These are phyloP conservation scores for Aphidius gifuensis DNA, from an alignment of 1,140 invertebrate species.

Conservation along the genomic window DNA sequence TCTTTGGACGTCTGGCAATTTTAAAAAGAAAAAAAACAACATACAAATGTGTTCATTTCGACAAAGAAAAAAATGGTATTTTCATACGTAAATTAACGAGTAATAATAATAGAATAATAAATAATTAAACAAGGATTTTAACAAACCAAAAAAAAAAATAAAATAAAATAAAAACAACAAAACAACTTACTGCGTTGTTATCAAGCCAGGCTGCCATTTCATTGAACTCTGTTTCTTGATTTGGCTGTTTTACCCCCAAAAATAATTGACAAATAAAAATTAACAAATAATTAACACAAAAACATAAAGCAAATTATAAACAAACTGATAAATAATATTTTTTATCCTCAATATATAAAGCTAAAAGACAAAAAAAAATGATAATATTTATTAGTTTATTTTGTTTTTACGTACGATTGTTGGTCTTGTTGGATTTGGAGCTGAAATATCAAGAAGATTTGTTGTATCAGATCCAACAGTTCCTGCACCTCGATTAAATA, in stretches of 20 bases:
- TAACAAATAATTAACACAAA: conserved; percentile 32
- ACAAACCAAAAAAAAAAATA: background rate
- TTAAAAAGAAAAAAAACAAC: no score
- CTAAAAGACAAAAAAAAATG: background rate
- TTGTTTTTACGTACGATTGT: conserved; percentile 38
- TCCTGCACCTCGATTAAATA: conserved; percentile 45
- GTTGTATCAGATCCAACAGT: conserved; percentile 26
- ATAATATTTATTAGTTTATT: no score
- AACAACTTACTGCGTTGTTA: conserved; percentile 57
- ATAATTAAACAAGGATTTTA: background rate
- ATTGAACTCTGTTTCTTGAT: conserved; percentile 83
- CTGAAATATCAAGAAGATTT: conserved; percentile 18
- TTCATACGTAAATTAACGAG: background rate
- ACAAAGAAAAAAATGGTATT: no score
- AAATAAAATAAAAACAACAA: conserved; percentile 13
- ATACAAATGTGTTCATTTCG: no score
- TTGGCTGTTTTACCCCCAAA: conserved; percentile 53
- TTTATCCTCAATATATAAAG: background rate
- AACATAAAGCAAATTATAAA: conserved; percentile 29
- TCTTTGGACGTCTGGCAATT: conserved; percentile 29
- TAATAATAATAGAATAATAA: background rate
- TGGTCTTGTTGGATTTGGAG: conserved; percentile 23
- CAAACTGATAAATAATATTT: background rate
- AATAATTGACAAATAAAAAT: conserved; percentile 35
- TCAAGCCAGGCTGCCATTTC: conserved; percentile 91